These are phyloP conservation scores for Morpho deidamia DNA, from an alignment of 2,888 invertebrate genomes.

Conservation along the genomic window DNA sequence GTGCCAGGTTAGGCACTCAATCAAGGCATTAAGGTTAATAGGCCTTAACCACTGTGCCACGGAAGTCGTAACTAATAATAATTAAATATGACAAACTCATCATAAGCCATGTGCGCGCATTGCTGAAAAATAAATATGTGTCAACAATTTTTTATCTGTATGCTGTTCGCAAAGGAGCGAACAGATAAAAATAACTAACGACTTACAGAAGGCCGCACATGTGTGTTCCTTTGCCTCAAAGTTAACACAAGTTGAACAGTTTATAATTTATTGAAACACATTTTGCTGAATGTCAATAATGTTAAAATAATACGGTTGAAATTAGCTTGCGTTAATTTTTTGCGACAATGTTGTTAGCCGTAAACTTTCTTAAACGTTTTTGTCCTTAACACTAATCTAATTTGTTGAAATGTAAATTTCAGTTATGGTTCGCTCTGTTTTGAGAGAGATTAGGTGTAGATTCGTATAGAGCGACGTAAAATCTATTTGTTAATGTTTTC, in stretches of 20 bases:
- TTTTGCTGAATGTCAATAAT: neutral
- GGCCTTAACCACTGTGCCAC: no score
- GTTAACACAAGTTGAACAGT: slow-evolving; percentile 27
- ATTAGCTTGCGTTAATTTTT: slow-evolving; percentile 16
- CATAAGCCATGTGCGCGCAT: slow-evolving; percentile 54
- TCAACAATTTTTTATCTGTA: no score
- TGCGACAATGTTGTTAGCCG: slow-evolving; percentile 37
- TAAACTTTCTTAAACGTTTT: slow-evolving; percentile 57
- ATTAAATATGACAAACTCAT: neutral
- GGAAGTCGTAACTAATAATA: no score
- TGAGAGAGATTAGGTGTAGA: neutral
- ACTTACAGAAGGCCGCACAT: slow-evolving; percentile 55
- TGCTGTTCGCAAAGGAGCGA: slow-evolving; percentile 35
- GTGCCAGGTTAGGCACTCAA: no score
- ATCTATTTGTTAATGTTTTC: slow-evolving; percentile 14
- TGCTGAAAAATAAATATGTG: slow-evolving; percentile 58
- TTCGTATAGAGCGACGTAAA: neutral
- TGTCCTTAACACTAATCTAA: slow-evolving; percentile 41
- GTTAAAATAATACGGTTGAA: slow-evolving; percentile 31
- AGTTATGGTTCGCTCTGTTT: slow-evolving; percentile 24
- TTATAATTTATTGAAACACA: slow-evolving; percentile 4
- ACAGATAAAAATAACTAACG: slow-evolving; percentile 57
- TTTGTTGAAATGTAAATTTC: slow-evolving; percentile 12
- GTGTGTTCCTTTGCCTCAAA: slow-evolving; percentile 55
- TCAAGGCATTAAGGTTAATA: no score